These are phyloP conservation scores for Matsumurasca onukii DNA, from an alignment of 1,140 invertebrate genomes.

Conservation along the genomic window DNA sequence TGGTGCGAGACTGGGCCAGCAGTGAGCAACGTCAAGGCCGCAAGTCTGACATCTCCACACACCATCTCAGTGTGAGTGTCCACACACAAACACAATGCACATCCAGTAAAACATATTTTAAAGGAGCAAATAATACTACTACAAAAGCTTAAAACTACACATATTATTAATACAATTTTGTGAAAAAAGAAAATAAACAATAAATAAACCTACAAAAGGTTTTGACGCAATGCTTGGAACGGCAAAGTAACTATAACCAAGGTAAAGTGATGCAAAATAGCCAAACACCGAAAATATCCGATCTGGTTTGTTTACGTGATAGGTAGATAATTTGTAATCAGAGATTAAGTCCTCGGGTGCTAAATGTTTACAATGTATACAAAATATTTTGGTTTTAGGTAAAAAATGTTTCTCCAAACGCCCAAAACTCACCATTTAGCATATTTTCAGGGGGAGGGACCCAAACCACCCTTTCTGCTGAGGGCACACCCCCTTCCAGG, in stretches of 20 bases:
- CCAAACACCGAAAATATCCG: slow-evolving; percentile 1
- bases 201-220: background rate
- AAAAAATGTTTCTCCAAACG: too few species aligned
- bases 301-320: too few species aligned
- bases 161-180: background rate
- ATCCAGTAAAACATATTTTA: background rate
- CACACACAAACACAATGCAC: too few species aligned
- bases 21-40: slow-evolving; percentile 63
- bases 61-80: slow-evolving; percentile 29
- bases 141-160: background rate
- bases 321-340: too few species aligned
- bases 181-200: background rate
- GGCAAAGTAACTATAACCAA: background rate
- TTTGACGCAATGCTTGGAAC: too few species aligned
- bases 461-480: too few species aligned
- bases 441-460: too few species aligned
- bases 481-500: too few species aligned
- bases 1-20: slow-evolving; percentile 77
- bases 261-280: background rate
- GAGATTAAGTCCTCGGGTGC: too few species aligned
- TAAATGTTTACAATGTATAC: too few species aligned
- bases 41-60: slow-evolving; percentile 58
- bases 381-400: too few species aligned
- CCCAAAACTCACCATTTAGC: too few species aligned
- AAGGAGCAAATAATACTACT: background rate